Evolutionary conservation across 2,888 invertebrate species (phyloP).

Genomic region (Pharmacophagus antenor): DNA sequence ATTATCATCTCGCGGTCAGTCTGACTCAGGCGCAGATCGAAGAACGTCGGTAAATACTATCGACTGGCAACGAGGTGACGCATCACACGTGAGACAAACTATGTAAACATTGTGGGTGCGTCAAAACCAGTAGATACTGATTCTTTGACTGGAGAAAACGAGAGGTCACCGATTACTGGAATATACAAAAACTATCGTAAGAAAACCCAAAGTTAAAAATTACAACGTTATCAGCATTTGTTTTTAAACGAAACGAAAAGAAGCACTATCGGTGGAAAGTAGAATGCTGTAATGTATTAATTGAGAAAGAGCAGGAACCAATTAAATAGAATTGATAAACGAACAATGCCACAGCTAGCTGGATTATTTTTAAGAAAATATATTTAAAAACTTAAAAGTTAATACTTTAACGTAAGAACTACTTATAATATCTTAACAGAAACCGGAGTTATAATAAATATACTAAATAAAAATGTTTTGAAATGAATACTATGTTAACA

Average conservation of each 20-base stretch:
- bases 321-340: not conserved
- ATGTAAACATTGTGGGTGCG: conserved; percentile 57
- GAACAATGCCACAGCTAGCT: too few species aligned
- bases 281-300: not conserved
- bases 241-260: too few species aligned
- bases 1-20: conserved; percentile 58
- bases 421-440: not conserved
- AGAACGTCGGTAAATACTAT: conserved; percentile 66
- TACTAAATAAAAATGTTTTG: not conserved
- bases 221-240: not conserved
- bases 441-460: not conserved
- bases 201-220: too few species aligned
- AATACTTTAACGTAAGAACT: not conserved
- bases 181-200: too few species aligned
- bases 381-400: not conserved
- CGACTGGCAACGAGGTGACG: conserved; percentile 58
- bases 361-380: not conserved
- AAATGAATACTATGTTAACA: conserved; percentile 35
- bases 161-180: too few species aligned
- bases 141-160: conserved; percentile 39
- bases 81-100: conserved; percentile 55
- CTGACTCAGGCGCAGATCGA: conserved; percentile 69
- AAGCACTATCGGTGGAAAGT: not conserved
- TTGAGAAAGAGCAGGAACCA: not conserved
- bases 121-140: conserved; percentile 44